Percentiles rank a stretch among this genome's conserved stretches.
phyloP scores from a whole-genome alignment of 2,888 invertebrate species.

The Buathra laborator region DNA sequence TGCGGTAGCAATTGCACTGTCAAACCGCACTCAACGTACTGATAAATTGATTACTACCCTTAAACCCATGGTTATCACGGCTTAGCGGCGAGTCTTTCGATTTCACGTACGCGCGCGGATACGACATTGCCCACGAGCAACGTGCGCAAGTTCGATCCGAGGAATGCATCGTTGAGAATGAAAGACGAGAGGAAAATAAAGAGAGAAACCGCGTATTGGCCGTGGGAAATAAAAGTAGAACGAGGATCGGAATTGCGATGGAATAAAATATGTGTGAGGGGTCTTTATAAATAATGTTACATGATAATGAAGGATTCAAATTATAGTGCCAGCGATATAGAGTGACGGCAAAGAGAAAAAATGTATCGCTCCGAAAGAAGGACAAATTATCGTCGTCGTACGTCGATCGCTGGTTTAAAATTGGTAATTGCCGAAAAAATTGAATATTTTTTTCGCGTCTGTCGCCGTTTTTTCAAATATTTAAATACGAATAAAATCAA shows the following conservation, averaged over 20 bases:
- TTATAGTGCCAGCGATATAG: background rate
- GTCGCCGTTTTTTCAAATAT: too few relatives aligned
- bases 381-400: too few relatives aligned
- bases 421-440: too few relatives aligned
- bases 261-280: background rate
- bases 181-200: background rate
- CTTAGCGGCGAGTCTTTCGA: background rate
- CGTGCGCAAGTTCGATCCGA: conserved; percentile 8
- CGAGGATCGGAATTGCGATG: background rate
- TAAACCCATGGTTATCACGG: conserved; percentile 56
- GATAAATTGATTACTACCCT: conserved; percentile 65
- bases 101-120: conserved; percentile 7
- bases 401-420: too few relatives aligned
- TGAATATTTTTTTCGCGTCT: too few relatives aligned
- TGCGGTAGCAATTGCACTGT: conserved; percentile 61
- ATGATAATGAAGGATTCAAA: background rate
- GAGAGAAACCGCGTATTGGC: background rate
- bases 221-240: conserved; percentile 9
- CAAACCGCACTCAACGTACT: conserved; percentile 46
- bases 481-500: too few relatives aligned
- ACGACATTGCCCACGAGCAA: background rate
- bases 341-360: background rate
- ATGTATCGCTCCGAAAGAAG: too few relatives aligned
- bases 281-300: background rate
- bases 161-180: conserved; percentile 46